phyloP scores from a whole-genome alignment of 2,888 invertebrate species.

The Orthosia gracilis region DNA sequence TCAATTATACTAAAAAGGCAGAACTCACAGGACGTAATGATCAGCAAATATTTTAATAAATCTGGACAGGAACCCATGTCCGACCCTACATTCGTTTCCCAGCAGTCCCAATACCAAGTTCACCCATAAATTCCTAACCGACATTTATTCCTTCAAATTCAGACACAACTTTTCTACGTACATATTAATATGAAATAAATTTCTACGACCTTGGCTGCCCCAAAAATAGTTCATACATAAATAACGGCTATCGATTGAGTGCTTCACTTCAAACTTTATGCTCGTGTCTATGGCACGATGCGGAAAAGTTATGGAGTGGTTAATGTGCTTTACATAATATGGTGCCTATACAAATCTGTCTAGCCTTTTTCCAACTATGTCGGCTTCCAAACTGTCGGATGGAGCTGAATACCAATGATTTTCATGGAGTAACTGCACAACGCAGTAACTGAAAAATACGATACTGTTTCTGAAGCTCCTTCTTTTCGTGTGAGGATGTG shows the following conservation, averaged over 20 bases:
- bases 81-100: too few species aligned
- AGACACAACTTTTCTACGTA: background rate
- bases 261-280: constrained; percentile 19
- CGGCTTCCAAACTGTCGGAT: too few species aligned
- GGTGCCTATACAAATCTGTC: too few species aligned
- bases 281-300: background rate
- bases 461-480: too few species aligned
- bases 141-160: background rate
- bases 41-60: background rate
- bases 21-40: background rate
- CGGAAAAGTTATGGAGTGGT: constrained; percentile 6
- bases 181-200: constrained; percentile 43
- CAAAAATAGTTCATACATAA: constrained; percentile 50
- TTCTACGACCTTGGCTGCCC: constrained; percentile 37
- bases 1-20: too few species aligned
- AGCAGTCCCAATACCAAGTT: background rate
- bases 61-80: background rate
- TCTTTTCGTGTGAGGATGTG: too few species aligned
- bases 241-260: constrained; percentile 43
- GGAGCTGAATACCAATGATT: too few species aligned
- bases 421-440: too few species aligned
- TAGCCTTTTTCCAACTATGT: too few species aligned
- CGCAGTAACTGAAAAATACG: too few species aligned
- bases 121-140: background rate
- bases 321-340: background rate